These are phyloP conservation scores for Eulemur macaco DNA, from an alignment of 2,113 vertebrate species.

Conservation along the genomic window DNA sequence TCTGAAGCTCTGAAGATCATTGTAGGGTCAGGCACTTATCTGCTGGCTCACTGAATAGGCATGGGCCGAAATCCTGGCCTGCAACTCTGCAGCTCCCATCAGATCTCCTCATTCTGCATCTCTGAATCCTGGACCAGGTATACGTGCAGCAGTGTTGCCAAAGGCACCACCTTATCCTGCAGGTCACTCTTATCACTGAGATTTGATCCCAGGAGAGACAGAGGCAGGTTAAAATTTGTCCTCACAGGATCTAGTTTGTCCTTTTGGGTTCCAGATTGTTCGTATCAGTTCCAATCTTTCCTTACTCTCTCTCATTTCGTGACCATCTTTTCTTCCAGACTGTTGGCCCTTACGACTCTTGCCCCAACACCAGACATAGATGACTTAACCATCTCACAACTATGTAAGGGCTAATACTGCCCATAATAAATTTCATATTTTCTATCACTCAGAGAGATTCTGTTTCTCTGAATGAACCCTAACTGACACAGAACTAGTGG, in stretches of 20 bases:
- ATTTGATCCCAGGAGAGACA: not conserved
- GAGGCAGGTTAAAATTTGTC: not conserved
- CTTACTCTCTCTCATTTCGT: not conserved
- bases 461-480: not conserved
- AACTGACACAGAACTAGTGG: not conserved
- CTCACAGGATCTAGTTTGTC: not conserved
- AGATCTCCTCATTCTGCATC: not conserved
- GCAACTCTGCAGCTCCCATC: not conserved
- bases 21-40: not conserved
- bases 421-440: not conserved
- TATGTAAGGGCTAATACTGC: not conserved
- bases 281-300: not conserved
- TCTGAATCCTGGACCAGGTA: not conserved
- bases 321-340: not conserved
- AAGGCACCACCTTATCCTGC: not conserved
- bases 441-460: not conserved
- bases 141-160: not conserved
- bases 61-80: not conserved
- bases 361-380: not conserved
- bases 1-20: not conserved
- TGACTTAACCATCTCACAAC: not conserved
- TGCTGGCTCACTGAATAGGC: rapidly evolving
- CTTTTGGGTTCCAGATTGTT: not conserved
- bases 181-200: not conserved
- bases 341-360: not conserved